Percentiles rank a stretch among this genome's conserved stretches.
Conservation (phyloP, 2,888 invertebrate species). For the Drosophila neonasuta region DNA sequence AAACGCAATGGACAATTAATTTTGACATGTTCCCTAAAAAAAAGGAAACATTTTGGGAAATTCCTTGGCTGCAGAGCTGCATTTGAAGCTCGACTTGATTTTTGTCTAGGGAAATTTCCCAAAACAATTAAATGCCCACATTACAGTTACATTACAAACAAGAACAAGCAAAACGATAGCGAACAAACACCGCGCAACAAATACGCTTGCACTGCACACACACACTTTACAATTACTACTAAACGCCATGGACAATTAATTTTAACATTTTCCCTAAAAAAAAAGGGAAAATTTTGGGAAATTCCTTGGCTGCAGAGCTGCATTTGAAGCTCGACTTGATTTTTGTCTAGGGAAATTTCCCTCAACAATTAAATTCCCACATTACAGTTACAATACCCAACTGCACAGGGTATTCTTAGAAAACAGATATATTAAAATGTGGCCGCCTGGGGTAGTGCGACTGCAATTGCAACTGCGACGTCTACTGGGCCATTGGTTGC, state of each 20-base stretch:
- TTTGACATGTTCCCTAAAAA: neutral
- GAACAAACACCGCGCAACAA: slow-evolving; percentile 9
- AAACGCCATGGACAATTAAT: neutral
- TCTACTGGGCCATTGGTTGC: neutral
- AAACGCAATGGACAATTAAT: neutral
- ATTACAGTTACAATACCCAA: neutral
- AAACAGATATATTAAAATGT: slow-evolving; percentile 30
- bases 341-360: neutral
- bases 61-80: neutral
- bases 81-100: neutral
- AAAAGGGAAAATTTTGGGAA: slow-evolving; percentile 1
- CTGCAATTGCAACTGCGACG: neutral
- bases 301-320: neutral
- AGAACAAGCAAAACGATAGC: neutral
- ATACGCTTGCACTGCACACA: slow-evolving; percentile 33
- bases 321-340: neutral
- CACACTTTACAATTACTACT: neutral
- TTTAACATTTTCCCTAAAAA: neutral
- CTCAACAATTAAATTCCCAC: neutral
- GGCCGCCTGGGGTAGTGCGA: slow-evolving; percentile 13
- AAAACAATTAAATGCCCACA: neutral
- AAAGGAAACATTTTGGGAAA: neutral
- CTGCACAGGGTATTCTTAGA: slow-evolving; percentile 6
- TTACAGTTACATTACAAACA: no score
- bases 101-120: neutral